Base-by-base conservation (phyloP, 2,797 vertebrate genomes). In the Anolis apletophallus region DNA sequence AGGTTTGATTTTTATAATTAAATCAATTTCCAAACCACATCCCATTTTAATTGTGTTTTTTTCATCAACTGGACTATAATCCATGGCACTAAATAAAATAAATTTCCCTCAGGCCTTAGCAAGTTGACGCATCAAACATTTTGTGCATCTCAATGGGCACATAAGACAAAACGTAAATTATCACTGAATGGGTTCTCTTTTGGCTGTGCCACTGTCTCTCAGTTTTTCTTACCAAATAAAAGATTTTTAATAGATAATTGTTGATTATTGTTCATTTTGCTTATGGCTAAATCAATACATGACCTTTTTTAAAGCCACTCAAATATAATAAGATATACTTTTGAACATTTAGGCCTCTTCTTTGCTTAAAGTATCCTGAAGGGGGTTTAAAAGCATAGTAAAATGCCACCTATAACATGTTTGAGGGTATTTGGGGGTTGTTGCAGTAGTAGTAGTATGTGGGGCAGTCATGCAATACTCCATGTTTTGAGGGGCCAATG, bases 1-100 rank as follows among this genome's bases (percentile, higher is more conserved):
- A 36, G 80, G 10, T 29, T n/a, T 32, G 16, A 87, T 69, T 55
- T 64, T 91, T 89, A 71, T 79, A 90, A 88, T 90, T 89, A 92
- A 87, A 90, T 79, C 81, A 78, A 50, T 89, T 88, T 89, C 21
- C 80, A 72, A 55, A 89, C 87, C 80, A 5, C 5, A 77, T 59
- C 86, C 77, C 77, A 36, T 40, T 87, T 4, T 88, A 23, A 73
- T 86, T 55, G 54, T 19, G 61, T 0, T 88, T 89, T n/a, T 85
- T 34, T 12, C 10, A 85, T 81, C 5, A 21, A 67, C 85, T 87
- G 29, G 67, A 81, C 75, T 76, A 83, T 72, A 89, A 84, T 86
- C 61, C 29, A 36, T 16, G 81, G 55, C 19, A 79, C 36, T 26
- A 50, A 91, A 67, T 61, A 73, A 80, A 86, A 79, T 83, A 0